These are phyloP conservation scores for Pinna nobilis DNA, from an alignment of 1,140 invertebrate species.

Conservation along the genomic window DNA sequence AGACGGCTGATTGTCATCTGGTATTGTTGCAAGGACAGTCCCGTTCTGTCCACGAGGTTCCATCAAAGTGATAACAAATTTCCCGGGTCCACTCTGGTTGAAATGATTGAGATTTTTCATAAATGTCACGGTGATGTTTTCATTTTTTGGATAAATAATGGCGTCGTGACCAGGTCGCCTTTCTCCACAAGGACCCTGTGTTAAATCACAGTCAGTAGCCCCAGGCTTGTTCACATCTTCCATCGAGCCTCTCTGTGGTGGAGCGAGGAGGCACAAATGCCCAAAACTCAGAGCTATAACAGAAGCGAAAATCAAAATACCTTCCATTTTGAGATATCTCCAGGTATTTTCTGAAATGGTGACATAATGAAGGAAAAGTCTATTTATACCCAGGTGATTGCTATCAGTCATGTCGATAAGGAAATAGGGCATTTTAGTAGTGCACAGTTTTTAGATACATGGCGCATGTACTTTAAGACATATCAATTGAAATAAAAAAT, in stretches of 20 bases:
- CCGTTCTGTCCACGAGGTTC: not conserved
- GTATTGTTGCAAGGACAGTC: constrained; percentile 18
- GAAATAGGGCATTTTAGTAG: too few species aligned
- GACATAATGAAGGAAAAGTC: too few species aligned
- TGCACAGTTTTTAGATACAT: too few species aligned
- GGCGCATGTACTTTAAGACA: too few species aligned
- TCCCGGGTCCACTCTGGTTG: constrained; percentile 32
- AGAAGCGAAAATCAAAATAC: too few species aligned
- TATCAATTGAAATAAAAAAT: too few species aligned
- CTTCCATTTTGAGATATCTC: too few species aligned
- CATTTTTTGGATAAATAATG: constrained; percentile 5
- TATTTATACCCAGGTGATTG: too few species aligned
- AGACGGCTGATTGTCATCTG: constrained; percentile 42
- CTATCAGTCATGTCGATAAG: too few species aligned
- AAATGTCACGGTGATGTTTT: constrained; percentile 42
- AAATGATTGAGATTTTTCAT: constrained; percentile 50
- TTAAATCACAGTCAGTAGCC: constrained; percentile 37
- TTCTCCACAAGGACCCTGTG: constrained; percentile 33
- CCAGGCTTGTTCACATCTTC: constrained; percentile 35
- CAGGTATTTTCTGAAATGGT: too few species aligned
- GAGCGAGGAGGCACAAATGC: constrained; percentile 35
- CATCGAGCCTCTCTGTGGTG: constrained; percentile 36
- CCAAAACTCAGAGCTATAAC: not conserved
- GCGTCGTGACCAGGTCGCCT: constrained; percentile 1
- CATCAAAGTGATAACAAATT: constrained; percentile 20